Base-by-base conservation (phyloP, 2,888 invertebrate genomes). In the Euzophera pinguis region DNA sequence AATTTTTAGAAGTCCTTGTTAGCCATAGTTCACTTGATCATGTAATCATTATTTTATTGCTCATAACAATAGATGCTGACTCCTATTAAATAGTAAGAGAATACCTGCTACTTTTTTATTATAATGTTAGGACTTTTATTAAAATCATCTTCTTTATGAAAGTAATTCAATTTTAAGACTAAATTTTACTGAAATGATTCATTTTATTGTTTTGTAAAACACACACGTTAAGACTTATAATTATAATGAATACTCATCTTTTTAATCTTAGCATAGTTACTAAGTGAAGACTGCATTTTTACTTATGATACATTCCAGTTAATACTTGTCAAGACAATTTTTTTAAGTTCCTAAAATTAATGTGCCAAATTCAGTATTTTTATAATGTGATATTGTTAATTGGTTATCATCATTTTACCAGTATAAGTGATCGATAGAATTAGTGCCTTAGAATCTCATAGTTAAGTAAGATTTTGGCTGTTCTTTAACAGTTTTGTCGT, bases 361-460 rank as follows among this genome's bases (percentile, higher is more conserved):
- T 56, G 61, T 71, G 73, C 67, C 67, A 69, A 68, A 69, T 71
- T 64, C 49, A 53, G 47, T 58, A 58, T 48, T 27, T 43, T 50
- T 34, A 34, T 50, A 54, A 50, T 38, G 64, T 61, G 58, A 62
- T 59, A 57, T 58, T 53, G 56, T 53, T 56, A 50, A 58, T 51
- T 47, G 49, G 47, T 53, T 52, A 47, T 53, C 54, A 38, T 56
- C 57, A 55, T 58, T 58, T 57, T 57, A 58, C 60, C 57, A 64
- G 61, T 62, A 62, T 63, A 65, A 58, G 59, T 55, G 32, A 59
- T 60, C 57, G 56, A 61, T 57, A 64, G 61, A 51, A 27, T 41
- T 50, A 48, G 53, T 54, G 51, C 53, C 53, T 45, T 49, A 37
- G 53, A 62, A 62, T 62, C 62, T 64, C 61, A 55, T 60, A 67